Conservation (phyloP, 1,140 invertebrate genomes). For the Drosophila setifemur region DNA sequence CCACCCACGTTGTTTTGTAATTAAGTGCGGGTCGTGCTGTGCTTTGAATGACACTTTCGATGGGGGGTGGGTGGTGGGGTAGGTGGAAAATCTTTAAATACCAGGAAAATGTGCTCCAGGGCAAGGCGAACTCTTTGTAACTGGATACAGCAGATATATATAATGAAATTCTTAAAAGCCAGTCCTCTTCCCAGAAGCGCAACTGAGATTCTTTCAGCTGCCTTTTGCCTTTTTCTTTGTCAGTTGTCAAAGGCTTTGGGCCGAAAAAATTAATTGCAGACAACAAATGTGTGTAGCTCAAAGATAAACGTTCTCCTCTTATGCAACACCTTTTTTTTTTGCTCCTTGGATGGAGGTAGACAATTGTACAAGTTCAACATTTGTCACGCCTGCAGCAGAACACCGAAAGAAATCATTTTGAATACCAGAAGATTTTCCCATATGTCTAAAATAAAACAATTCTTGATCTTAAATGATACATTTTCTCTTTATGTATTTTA, state of each 20-base stretch:
- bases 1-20: conserved; percentile 58
- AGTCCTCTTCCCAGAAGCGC: conserved; percentile 9
- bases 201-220: conserved; percentile 18
- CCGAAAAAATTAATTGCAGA: conserved; percentile 66
- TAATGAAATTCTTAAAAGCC: background rate
- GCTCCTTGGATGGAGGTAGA: conserved; percentile 7
- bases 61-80: background rate
- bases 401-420: conserved; percentile 3
- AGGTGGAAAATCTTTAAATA: conserved; percentile 34
- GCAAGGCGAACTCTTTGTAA: conserved; percentile 27
- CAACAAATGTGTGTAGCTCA: conserved; percentile 65
- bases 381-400: conserved; percentile 52
- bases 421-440: background rate
- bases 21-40: conserved; percentile 63
- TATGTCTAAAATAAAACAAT: background rate
- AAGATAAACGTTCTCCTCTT: conserved; percentile 67
- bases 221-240: conserved; percentile 5
- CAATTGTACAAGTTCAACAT: conserved; percentile 71
- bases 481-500: no score
- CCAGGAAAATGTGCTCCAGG: background rate
- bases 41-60: conserved; percentile 7
- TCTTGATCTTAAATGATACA: background rate
- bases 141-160: conserved; percentile 12
- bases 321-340: conserved; percentile 51
- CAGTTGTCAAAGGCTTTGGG: conserved; percentile 51